These are phyloP conservation scores for Apolygus lucorum DNA, from an alignment of 1,140 invertebrate species.

Conservation along the genomic window DNA sequence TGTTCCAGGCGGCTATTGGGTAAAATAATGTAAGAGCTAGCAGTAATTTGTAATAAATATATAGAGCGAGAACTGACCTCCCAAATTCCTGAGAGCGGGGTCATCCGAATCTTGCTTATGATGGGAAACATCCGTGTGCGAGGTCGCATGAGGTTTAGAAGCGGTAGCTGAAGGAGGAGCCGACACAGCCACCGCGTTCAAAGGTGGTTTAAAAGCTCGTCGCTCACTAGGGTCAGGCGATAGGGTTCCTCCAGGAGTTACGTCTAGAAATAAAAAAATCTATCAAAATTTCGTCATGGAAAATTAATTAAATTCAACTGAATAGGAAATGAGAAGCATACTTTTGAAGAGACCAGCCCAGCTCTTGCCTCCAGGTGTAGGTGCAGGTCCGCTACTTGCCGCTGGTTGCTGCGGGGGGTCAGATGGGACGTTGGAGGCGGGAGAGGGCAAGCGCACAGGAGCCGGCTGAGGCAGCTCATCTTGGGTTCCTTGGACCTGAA, in stretches of 20 bases:
- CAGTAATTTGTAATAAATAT: no score
- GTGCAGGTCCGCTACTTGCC: background rate
- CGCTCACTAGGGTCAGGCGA: background rate
- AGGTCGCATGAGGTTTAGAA: conserved; percentile 4
- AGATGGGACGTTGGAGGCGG: background rate
- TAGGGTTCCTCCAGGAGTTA: background rate
- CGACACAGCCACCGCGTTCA: background rate
- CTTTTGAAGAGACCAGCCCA: no score
- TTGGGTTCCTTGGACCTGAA: background rate
- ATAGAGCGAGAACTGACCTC: background rate
- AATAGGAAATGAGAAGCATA: no score
- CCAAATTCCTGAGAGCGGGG: background rate
- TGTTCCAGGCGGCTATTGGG: no score
- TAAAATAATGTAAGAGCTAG: no score
- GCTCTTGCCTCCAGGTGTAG: no score
- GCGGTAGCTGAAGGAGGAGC: background rate
- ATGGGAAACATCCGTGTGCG: background rate
- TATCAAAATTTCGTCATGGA: no score
- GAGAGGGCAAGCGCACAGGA: background rate
- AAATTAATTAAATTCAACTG: no score
- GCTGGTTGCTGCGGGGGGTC: background rate
- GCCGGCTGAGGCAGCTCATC: background rate
- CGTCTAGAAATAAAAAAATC: no score
- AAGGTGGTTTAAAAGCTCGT: background rate
- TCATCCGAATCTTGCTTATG: background rate